Evolutionary conservation across 2,888 invertebrate species (phyloP), one percentile per base, ranked within the genome.

Genomic region (Drosophila prostipennis): DNA sequence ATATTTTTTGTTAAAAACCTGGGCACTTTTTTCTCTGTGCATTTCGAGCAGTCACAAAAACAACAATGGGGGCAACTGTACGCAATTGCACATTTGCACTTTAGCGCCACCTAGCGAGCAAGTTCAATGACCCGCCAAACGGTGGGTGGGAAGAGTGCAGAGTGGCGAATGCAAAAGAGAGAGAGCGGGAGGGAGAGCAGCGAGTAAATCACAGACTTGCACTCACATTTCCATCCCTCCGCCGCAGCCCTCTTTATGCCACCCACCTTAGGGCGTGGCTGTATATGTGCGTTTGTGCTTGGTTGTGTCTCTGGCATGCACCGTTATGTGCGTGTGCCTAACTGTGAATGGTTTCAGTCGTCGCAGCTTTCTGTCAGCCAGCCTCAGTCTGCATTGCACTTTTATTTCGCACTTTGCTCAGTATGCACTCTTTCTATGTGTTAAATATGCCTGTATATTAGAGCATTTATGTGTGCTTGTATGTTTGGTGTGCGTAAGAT

Each of bases 171-270:
- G 64, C 49, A 42, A 48, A 48, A 63, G 16, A 48, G 39, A 60
- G 43, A 43, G 58, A 55, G 59, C 6, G 6, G 34, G 60, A 26
- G 2, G 34, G 60, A 46, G 61, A 48, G 40, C 63, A 16, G 36
- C 72, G 84, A 82, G 84, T 77, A 87, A 82, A 82, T 87, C 81
- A 84, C 87, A 80, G 82, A 82, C 85, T 72, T 80, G 82, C 85
- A 85, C 77, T 74, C 58, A 70, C 74, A 40, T 70, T 75, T 52
- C 71, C 67, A 79, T 46, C 10, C 54, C 19, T 5, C 13, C 10
- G 29, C 46, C 45, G 14, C 26, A n/a, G 46, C 53, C 53, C 13
- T 42, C 59, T 34, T 36, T 37, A n/a, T 57, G 37, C 37, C 14
- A 57, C 49, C 43, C 45, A 58, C 52, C 45, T 48, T 61, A 63